Evolutionary conservation across 2,888 invertebrate genomes (phyloP), one percentile per base, ranked within the genome.

Genomic region (Aphidoletes aphidimyza): DNA sequence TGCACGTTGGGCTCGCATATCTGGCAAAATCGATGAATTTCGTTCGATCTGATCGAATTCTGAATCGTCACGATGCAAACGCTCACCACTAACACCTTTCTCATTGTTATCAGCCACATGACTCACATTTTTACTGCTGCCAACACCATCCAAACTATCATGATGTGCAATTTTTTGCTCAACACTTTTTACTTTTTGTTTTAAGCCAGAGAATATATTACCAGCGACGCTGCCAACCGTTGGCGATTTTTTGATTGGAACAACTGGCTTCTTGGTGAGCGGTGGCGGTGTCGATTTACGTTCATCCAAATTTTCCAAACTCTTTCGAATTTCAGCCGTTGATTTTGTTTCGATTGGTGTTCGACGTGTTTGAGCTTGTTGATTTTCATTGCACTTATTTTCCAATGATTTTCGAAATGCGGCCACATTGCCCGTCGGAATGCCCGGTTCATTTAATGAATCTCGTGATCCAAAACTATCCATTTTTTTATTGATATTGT

Each of bases 31-130:
- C 1, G 92, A 91, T 86, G 92, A 91, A 9, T 87, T 86, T 85
- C 94, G 90, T 88, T 94, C 94, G 26, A 94, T 91, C 86, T 93
- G 92, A 90, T 94, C 94, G 89, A 94, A 94, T 0, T 91, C 91
- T 83, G 87, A 87, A 11, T 84, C 59, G 86, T 89, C 89, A 83
- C 90, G 90, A 83, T 90, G 90, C 86, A 89, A 87, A 17, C 88
- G 87, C 69, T 87, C 87, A 8, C 86, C 86, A 1, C 87, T 87
- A 45, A 88, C 87, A 84, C 86, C 88, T 84, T 86, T 87, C 14
- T 87, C 87, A 83, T 54, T 85, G 78, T 88, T 89, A 69, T 87
- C 86, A 3, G 88, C 86, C 14, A 88, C 84, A 0, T 88, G 86
- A 36, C 88, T 86, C 8, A 86, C 86, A 17, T 85, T 85, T 88